A percentile compares a stretch with the other conserved stretches of the same genome.
These are phyloP conservation scores for Coregonus suidteri DNA, from an alignment of 2,797 vertebrate genomes.

Conservation along the genomic window DNA sequence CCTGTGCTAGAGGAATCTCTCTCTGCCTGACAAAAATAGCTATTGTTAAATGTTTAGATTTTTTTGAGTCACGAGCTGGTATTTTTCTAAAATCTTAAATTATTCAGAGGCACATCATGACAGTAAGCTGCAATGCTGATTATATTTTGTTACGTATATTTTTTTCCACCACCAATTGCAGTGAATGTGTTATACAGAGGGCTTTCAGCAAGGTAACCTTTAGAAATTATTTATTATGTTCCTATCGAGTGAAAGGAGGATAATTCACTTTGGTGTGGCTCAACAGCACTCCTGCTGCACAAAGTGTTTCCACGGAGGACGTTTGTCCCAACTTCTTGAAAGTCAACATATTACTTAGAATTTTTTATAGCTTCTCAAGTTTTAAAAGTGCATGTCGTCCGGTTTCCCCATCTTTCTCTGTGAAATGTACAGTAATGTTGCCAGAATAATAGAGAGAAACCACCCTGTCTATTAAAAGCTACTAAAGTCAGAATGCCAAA, in stretches of 20 bases:
- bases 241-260: conserved; percentile 22
- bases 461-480: conserved; percentile 64
- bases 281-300: conserved; percentile 29
- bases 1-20: conserved; percentile 9
- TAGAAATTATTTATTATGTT: conserved; percentile 40
- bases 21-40: conserved; percentile 14
- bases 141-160: not conserved
- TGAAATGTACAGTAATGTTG: conserved; percentile 51
- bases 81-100: conserved; percentile 38
- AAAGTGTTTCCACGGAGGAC: conserved; percentile 45
- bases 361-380: conserved; percentile 45
- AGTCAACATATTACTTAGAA: conserved; percentile 17
- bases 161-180: conserved; percentile 29
- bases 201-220: conserved; percentile 19
- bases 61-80: conserved; percentile 20
- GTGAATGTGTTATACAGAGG: conserved; percentile 21
- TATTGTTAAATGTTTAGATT: conserved; percentile 27
- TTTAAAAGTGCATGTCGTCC: conserved; percentile 31
- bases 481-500: conserved; percentile 69
- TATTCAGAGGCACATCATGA: conserved; percentile 44
- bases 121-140: conserved; percentile 18
- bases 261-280: conserved; percentile 27
- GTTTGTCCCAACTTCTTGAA: conserved; percentile 6
- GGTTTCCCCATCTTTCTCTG: conserved; percentile 30
- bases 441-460: conserved; percentile 66